Evolutionary conservation across 2,888 invertebrate genomes (phyloP).

Genomic region (Thalpophila matura): DNA sequence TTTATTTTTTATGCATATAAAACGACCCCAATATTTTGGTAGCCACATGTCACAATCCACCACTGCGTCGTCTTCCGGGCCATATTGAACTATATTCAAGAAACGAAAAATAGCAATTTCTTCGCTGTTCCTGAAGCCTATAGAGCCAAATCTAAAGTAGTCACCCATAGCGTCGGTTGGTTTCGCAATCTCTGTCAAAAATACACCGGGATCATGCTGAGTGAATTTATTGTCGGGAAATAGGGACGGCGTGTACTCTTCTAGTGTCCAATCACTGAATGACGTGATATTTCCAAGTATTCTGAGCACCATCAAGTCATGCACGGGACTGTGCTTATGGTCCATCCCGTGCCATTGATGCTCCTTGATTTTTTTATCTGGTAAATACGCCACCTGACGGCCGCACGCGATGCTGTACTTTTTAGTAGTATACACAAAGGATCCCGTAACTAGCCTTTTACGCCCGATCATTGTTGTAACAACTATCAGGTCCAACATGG

Average conservation of each 20-base stretch:
- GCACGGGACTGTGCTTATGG: not conserved
- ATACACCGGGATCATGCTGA: fast-evolving
- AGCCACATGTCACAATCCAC: conserved; percentile 12
- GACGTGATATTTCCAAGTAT: not conserved
- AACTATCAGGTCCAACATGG: not conserved
- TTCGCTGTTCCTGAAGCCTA: not conserved
- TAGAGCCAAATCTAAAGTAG: not conserved
- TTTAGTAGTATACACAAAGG: not conserved
- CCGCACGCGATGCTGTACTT: not conserved
- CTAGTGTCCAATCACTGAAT: not conserved
- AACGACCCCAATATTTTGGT: conserved; percentile 5
- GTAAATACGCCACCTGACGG: not conserved
- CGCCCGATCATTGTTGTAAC: not conserved
- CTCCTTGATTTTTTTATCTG: not conserved
- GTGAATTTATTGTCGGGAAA: too few species aligned
- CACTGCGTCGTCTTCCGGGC: not conserved
- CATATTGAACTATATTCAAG: not conserved
- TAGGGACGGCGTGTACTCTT: not conserved
- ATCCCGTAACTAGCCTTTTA: too few species aligned
- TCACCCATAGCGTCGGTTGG: not conserved
- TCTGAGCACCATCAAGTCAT: conserved; percentile 8
- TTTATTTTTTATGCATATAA: conserved; percentile 13
- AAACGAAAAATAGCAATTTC: fast-evolving
- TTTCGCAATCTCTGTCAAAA: not conserved
- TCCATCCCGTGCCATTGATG: not conserved